Evolutionary conservation across 2,113 vertebrate genomes (phyloP).

Genomic region (Oncorhynchus keta): DNA sequence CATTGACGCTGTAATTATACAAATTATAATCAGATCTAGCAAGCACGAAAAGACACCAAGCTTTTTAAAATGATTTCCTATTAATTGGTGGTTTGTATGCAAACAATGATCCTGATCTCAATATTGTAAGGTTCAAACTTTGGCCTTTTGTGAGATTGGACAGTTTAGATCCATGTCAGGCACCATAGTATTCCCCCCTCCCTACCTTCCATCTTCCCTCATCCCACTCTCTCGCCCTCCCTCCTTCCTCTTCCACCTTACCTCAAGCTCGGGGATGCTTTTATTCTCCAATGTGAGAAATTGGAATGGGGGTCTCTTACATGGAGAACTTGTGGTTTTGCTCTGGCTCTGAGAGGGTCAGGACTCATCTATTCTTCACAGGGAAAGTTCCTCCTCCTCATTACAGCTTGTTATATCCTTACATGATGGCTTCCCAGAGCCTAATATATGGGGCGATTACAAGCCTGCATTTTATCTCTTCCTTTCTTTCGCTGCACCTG

Average conservation of each 20-base stretch:
- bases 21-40: neutral
- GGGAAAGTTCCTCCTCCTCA: conserved; percentile 43
- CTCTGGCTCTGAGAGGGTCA: conserved; percentile 54
- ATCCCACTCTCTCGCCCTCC: neutral
- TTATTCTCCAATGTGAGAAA: conserved; percentile 55
- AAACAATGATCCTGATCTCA: neutral
- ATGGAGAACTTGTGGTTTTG: conserved; percentile 29
- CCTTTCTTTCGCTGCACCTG: conserved; percentile 44
- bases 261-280: conserved; percentile 25
- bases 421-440: conserved; percentile 60
- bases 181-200: neutral
- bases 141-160: too few relatives aligned
- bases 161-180: too few relatives aligned
- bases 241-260: neutral
- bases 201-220: neutral
- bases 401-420: conserved; percentile 57
- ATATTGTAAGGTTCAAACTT: neutral
- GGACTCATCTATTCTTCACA: conserved; percentile 54
- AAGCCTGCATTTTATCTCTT: conserved; percentile 10
- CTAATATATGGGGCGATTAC: conserved; percentile 60
- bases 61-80: neutral
- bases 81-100: neutral
- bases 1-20: neutral
- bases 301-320: conserved; percentile 41
- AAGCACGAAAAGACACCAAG: neutral